A percentile compares a stretch with the other conserved stretches of the same genome.
Conservation (phyloP, 2,888 invertebrate genomes). For the Apotomis capreana region DNA sequence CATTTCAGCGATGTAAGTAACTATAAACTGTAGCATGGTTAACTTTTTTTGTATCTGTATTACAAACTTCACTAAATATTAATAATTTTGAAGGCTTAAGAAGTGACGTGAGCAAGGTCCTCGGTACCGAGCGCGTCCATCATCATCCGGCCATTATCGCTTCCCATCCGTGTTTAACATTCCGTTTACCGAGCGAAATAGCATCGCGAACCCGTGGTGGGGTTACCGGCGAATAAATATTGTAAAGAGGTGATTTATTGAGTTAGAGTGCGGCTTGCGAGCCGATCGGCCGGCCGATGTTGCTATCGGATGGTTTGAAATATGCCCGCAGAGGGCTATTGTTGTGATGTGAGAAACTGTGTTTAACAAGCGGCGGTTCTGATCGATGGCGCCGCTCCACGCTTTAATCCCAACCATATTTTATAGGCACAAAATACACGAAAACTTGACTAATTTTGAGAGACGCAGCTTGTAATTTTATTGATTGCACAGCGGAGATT, state of each 20-base stretch:
- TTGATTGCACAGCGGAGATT: conserved; percentile 33
- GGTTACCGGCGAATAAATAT: conserved; percentile 78
- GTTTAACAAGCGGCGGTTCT: conserved; percentile 77
- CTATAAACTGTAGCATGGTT: too few species aligned
- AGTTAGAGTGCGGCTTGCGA: conserved; percentile 67
- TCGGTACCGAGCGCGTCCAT: conserved; percentile 3
- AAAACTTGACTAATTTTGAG: conserved; percentile 62
- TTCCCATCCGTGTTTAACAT: conserved; percentile 32
- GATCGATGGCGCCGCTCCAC: conserved; percentile 70
- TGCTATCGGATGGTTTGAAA: conserved; percentile 79
- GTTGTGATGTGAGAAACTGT: conserved; percentile 82
- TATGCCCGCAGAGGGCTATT: conserved; percentile 79
- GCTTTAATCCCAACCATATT: conserved; percentile 65
- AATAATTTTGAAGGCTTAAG: not conserved
- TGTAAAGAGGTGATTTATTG: conserved; percentile 81
- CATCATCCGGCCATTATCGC: conserved; percentile 22
- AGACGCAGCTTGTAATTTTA: conserved; percentile 38
- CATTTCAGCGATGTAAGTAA: too few species aligned
- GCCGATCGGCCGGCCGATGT: conserved; percentile 75
- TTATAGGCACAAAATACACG: conserved; percentile 68
- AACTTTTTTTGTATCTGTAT: too few species aligned
- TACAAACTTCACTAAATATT: not conserved
- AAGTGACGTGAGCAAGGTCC: not conserved
- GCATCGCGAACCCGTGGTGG: conserved; percentile 64
- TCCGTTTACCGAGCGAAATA: conserved; percentile 46